A percentile compares a stretch with the other conserved stretches of the same genome.
phyloP scores from a whole-genome alignment of 2,797 vertebrate genomes.

The Chaunax sp. region DNA sequence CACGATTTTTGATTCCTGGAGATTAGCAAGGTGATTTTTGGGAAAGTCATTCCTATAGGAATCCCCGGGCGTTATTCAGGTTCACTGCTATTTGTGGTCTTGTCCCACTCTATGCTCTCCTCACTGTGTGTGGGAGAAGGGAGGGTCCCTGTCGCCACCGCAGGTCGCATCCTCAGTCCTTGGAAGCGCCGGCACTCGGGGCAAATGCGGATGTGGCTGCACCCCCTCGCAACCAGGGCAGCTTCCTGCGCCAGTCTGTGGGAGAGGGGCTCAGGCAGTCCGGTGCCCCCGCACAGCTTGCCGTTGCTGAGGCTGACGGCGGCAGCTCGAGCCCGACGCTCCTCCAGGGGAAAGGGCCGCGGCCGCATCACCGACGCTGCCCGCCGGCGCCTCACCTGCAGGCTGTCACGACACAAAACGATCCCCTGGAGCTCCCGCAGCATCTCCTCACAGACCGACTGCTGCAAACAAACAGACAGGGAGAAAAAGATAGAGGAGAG shows the following conservation, averaged over 20 bases:
- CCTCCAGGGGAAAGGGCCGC: constrained; percentile 85
- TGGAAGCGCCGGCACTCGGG: constrained; percentile 98
- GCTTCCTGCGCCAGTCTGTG: constrained; percentile 97
- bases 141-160: constrained; percentile 63
- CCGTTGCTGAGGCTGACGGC: constrained; percentile 95
- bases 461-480: constrained; percentile 81
- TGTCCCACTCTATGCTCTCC: constrained; percentile 97
- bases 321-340: constrained; percentile 86
- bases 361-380: constrained; percentile 78
- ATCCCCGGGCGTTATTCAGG: constrained; percentile 86
- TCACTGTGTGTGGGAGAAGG: constrained; percentile 91
- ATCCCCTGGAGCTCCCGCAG: constrained; percentile 94
- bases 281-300: constrained; percentile 91
- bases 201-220: constrained; percentile 96
- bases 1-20: constrained; percentile 66
- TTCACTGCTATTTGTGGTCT: constrained; percentile 96
- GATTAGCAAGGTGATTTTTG: constrained; percentile 61
- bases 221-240: constrained; percentile 91
- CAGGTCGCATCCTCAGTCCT: constrained; percentile 88
- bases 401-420: constrained; percentile 93
- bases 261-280: constrained; percentile 90
- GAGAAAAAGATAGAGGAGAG: constrained; percentile 57
- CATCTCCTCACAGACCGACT: constrained; percentile 98
- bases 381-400: constrained; percentile 89
- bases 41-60: constrained; percentile 57